phyloP scores from a whole-genome alignment of 2,888 invertebrate species.

The Tiliacea citrago region DNA sequence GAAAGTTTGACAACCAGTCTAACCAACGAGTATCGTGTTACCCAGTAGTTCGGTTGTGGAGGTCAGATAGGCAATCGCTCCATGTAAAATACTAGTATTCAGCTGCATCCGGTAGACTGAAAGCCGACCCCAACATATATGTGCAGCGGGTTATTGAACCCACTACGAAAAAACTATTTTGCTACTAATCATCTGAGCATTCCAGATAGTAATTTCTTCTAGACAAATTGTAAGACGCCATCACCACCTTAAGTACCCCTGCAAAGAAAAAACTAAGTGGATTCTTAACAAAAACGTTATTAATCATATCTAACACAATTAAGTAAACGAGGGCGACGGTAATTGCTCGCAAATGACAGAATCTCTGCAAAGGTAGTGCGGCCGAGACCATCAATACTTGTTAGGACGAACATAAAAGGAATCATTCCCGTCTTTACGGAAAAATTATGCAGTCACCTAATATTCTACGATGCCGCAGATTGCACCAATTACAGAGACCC shows the following conservation, averaged over 20 bases:
- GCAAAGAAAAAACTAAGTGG: constrained; percentile 48
- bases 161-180: neutral
- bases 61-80: too few species aligned
- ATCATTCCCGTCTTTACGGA: constrained; percentile 79
- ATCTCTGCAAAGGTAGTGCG: constrained; percentile 74
- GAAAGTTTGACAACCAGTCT: too few species aligned
- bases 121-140: neutral
- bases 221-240: constrained; percentile 3
- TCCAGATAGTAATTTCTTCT: neutral
- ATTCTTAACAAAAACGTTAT: constrained; percentile 74
- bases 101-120: too few species aligned
- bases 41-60: too few species aligned
- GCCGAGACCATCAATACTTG: constrained; percentile 82
- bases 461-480: constrained; percentile 63
- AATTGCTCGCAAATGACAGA: constrained; percentile 85
- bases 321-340: constrained; percentile 77
- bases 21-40: too few species aligned
- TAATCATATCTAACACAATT: constrained; percentile 80
- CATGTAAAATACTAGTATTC: too few species aligned
- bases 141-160: neutral
- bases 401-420: constrained; percentile 84
- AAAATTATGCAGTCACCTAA: constrained; percentile 83
- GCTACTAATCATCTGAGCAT: neutral
- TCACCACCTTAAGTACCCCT: constrained; percentile 22
- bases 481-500: constrained; percentile 70